phyloP scores from a whole-genome alignment of 2,113 vertebrate species.

The Saccopteryx leptura region DNA sequence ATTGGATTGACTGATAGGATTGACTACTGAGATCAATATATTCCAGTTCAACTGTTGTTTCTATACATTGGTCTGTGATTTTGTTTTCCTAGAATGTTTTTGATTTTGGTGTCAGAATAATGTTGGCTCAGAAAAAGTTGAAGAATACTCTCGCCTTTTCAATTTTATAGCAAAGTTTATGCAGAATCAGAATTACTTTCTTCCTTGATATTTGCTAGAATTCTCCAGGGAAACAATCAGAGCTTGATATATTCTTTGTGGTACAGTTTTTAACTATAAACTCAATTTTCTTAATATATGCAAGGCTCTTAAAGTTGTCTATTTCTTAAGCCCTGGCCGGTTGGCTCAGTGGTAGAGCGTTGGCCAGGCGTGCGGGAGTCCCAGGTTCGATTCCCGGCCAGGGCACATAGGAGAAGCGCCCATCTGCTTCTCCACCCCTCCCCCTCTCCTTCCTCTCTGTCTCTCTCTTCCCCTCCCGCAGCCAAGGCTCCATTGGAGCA shows the following conservation, averaged over 20 bases:
- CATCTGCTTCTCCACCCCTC: too few species aligned
- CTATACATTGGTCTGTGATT: background rate
- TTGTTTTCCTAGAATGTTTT: background rate
- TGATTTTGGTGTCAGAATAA: background rate
- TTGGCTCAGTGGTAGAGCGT: too few species aligned
- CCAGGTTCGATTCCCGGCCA: too few species aligned
- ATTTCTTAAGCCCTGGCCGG: too few species aligned
- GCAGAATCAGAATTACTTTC: conserved; percentile 11
- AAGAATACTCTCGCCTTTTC: background rate
- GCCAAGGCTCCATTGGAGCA: too few species aligned
- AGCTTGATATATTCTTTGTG: background rate
- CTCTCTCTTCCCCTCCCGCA: too few species aligned
- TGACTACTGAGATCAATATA: background rate
- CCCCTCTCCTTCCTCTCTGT: too few species aligned
- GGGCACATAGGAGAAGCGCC: too few species aligned
- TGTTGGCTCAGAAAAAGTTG: background rate
- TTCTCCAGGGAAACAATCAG: background rate
- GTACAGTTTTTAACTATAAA: background rate
- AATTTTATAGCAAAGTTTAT: background rate
- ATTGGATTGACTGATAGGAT: background rate
- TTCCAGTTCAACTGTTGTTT: background rate
- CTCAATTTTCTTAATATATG: background rate
- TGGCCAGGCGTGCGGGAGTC: too few species aligned
- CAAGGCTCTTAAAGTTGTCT: background rate
- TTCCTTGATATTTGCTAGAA: background rate